Conservation (phyloP, 2,113 vertebrate genomes). For the Nyctibius bracteatus region DNA sequence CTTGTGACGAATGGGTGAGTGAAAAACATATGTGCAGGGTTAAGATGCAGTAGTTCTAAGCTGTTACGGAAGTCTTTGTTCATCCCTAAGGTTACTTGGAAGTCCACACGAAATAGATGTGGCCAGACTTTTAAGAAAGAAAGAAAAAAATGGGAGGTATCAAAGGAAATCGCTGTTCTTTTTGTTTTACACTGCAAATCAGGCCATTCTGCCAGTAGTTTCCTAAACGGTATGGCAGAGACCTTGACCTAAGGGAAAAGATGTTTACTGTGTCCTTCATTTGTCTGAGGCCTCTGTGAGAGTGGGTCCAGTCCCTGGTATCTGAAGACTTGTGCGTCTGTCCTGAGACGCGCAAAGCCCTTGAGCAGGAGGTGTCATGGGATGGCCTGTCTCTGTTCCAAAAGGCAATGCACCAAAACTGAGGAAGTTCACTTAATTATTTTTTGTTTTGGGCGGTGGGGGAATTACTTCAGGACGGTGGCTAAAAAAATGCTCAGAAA, state of each 20-base stretch:
- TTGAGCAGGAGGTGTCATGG: neutral
- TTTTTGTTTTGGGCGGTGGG: neutral
- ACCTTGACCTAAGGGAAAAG: neutral
- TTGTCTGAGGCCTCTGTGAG: neutral
- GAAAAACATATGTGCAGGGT: neutral
- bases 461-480: neutral
- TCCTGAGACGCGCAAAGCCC: neutral
- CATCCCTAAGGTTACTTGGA: neutral
- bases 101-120: neutral
- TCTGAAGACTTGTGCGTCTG: neutral
- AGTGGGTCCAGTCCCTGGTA: neutral
- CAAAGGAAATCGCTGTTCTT: neutral
- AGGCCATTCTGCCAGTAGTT: neutral
- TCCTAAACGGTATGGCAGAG: neutral
- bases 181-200: neutral
- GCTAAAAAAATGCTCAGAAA: neutral
- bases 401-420: neutral
- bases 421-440: neutral
- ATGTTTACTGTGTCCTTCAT: neutral
- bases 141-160: neutral
- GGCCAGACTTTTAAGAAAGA: neutral
- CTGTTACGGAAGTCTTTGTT: neutral
- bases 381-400: neutral
- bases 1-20: conserved; percentile 94
- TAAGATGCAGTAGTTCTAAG: neutral